Base-by-base conservation (phyloP, 2,797 vertebrate genomes). In the Ctenochaetus hawaiiensis region DNA sequence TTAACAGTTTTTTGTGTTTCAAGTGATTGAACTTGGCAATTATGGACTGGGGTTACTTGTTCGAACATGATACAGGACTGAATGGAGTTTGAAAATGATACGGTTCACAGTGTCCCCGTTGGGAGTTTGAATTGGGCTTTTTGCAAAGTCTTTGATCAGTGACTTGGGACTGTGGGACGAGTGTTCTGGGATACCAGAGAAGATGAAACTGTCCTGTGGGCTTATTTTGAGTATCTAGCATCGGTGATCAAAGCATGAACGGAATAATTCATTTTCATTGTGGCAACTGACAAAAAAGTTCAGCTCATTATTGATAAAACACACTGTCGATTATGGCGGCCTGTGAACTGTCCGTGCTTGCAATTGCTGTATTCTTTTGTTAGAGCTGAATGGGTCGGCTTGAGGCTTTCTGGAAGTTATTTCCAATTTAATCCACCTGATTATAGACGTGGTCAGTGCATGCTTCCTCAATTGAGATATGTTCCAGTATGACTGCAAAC, bases 71-170 rank as follows among this genome's bases (percentile, higher is more conserved):
- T 45, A 49, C 17, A 20, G 64, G 17, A 63, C 47, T 17, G 16
- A 41, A 41, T 37, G 51, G 69, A 77, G 5, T 5, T 14, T 13
- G 14, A 14, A 5, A 16, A 64, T 22, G 26, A 80, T 76, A 39
- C 34, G 16, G 37, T 49, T 77, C 52, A 62, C 51, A 18, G 41
- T 41, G 71, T 73, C n/a, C 7, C 44, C 8, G 3, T 1, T 41
- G 62, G 66, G 72, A 62, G 45, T 66, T 63, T 52, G 16, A 56
- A 37, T 62, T 43, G 23, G 20, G 17, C 63, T 77, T 81, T 72
- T 77, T 18, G 45, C 69, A 6, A 67, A 63, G 68, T 63, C 81
- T 86, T 82, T 88, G 77, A 86, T 88, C 77, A 70, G 67, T 44
- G 44, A 52, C 66, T 68, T 57, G 72, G 51, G 62, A 63, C 48